Evolutionary conservation across 2,888 invertebrate species (phyloP).

Genomic region (Steinernema scapterisci): DNA sequence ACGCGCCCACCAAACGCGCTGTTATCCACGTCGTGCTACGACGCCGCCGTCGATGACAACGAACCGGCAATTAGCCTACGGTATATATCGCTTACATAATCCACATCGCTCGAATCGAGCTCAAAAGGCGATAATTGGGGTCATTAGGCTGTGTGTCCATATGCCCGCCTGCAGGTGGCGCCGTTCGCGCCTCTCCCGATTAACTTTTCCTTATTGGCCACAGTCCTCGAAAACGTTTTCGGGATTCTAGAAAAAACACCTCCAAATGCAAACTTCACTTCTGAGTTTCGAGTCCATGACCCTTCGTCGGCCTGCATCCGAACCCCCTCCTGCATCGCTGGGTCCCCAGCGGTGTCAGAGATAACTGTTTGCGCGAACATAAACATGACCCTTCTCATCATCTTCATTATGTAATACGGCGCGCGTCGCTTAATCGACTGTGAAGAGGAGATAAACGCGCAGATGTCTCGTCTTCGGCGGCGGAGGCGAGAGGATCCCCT

Average conservation of each 20-base stretch:
- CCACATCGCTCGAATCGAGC: neutral
- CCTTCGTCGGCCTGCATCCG: too few species aligned
- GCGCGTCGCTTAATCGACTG: constrained; percentile 32
- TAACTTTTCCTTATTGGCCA: too few species aligned
- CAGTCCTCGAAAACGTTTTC: too few species aligned
- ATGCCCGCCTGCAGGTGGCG: constrained; percentile 22
- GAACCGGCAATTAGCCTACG: constrained; percentile 28
- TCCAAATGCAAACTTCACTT: too few species aligned
- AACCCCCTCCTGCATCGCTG: too few species aligned
- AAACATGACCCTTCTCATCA: constrained; percentile 32
- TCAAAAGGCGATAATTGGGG: constrained; percentile 29
- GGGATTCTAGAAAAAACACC: too few species aligned
- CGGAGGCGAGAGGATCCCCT: constrained; percentile 22
- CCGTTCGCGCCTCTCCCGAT: too few species aligned
- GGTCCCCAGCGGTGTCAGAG: neutral
- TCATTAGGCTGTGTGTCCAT: constrained; percentile 18
- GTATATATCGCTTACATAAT: constrained; percentile 31
- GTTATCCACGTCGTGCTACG: neutral
- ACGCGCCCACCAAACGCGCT: constrained; percentile 2
- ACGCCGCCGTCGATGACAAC: too few species aligned
- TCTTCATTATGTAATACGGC: constrained; percentile 32
- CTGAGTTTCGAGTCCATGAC: too few species aligned
- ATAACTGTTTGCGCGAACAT: constrained; percentile 19
- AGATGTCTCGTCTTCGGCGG: constrained; percentile 30
- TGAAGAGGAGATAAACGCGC: constrained; percentile 27